phyloP scores from a whole-genome alignment of 2,888 invertebrate genomes.

The Brachypterus glaber region DNA sequence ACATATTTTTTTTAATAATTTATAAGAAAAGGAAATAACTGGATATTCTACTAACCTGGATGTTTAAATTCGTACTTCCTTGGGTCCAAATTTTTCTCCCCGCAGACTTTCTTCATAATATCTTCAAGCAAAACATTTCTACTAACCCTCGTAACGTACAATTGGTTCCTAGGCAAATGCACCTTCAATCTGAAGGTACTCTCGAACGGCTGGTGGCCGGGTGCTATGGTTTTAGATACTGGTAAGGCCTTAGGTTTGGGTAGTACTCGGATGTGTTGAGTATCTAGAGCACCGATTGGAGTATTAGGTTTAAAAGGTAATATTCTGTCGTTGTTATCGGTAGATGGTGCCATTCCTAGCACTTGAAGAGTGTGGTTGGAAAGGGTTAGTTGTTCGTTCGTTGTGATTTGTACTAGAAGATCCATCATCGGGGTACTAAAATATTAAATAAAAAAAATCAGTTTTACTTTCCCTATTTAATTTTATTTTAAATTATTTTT shows the following conservation, averaged over 20 bases:
- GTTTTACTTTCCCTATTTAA: neutral
- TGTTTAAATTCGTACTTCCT: constrained; percentile 67
- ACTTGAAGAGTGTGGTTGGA: constrained; percentile 57
- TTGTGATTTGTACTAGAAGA: constrained; percentile 61
- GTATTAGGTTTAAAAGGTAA: constrained; percentile 65
- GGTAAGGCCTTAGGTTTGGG: constrained; percentile 29
- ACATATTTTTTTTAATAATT: too few species aligned
- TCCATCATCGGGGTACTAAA: constrained; percentile 71
- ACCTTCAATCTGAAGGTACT: constrained; percentile 53
- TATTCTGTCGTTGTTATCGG: constrained; percentile 42
- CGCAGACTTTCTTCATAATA: constrained; percentile 61
- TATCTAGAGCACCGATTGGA: constrained; percentile 54
- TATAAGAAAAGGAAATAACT: too few species aligned
- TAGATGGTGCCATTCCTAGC: constrained; percentile 45
- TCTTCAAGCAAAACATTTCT: constrained; percentile 59
- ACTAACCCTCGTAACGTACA: constrained; percentile 66
- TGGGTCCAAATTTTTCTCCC: constrained; percentile 65
- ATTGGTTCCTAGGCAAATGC: constrained; percentile 68
- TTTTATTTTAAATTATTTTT: too few species aligned
- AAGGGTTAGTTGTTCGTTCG: constrained; percentile 56
- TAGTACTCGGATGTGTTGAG: constrained; percentile 39
- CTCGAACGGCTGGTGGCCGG: constrained; percentile 51
- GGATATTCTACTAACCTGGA: constrained; percentile 49
- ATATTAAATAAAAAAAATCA: too few species aligned
- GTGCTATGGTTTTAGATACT: constrained; percentile 21